Evolutionary conservation across 2,888 invertebrate genomes (phyloP).

Genomic region (Ceratothoa steindachneri): DNA sequence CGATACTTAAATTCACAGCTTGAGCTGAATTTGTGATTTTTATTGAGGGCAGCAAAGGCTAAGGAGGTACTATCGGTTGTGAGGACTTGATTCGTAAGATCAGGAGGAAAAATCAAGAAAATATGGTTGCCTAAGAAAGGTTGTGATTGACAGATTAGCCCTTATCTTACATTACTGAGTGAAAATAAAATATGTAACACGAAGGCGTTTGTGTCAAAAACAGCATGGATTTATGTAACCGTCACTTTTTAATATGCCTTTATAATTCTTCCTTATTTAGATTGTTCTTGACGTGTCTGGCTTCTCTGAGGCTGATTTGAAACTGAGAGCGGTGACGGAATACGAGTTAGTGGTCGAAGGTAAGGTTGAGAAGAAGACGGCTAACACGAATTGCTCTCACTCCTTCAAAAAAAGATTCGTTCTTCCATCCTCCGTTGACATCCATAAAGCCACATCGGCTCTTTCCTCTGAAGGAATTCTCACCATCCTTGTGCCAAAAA

Average conservation of each 20-base stretch:
- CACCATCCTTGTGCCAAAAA: constrained; percentile 39
- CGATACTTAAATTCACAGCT: too few relatives aligned
- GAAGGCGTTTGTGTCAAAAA: too few relatives aligned
- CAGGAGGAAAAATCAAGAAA: too few relatives aligned
- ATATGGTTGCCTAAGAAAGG: too few relatives aligned
- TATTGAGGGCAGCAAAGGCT: too few relatives aligned
- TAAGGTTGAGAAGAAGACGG: constrained; percentile 18
- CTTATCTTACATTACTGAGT: too few relatives aligned
- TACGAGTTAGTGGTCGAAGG: constrained; percentile 41
- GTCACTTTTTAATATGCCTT: not conserved
- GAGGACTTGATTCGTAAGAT: too few relatives aligned
- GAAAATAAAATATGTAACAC: too few relatives aligned
- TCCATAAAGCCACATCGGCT: constrained; percentile 31
- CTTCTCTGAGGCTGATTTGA: constrained; percentile 38
- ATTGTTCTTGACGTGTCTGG: constrained; percentile 41
- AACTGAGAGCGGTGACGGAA: constrained; percentile 34
- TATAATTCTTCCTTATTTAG: constrained; percentile 6
- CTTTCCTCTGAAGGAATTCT: constrained; percentile 42
- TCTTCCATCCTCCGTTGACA: constrained; percentile 26
- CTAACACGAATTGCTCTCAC: not conserved
- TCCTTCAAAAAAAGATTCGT: constrained; percentile 35
- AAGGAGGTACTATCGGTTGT: too few relatives aligned
- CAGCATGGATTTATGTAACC: too few relatives aligned
- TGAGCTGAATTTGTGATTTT: too few relatives aligned
- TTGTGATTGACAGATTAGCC: too few relatives aligned